A percentile compares a stretch with the other conserved stretches of the same genome.
Conservation (phyloP, 2,797 vertebrate genomes). For the Chaetodon trifasciatus region DNA sequence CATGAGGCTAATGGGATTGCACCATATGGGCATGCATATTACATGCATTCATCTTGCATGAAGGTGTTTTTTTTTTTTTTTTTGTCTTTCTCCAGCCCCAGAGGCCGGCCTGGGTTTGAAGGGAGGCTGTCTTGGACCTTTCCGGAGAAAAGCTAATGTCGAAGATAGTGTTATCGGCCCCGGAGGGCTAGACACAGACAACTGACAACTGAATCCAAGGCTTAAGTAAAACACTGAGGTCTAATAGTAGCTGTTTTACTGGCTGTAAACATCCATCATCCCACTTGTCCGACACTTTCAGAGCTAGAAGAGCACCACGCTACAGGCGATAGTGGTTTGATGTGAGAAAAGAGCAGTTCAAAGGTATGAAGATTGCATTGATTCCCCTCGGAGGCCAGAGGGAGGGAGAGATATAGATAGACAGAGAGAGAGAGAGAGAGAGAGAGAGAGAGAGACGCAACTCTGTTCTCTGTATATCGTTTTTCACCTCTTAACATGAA, state of each 20-base stretch:
- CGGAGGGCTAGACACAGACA: constrained; percentile 58
- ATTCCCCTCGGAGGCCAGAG: constrained; percentile 53
- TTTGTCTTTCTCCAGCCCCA: constrained; percentile 41
- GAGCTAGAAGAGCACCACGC: constrained; percentile 56
- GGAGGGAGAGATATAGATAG: constrained; percentile 45
- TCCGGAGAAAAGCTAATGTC: constrained; percentile 67
- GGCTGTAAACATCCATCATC: constrained; percentile 78
- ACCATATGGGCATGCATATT: constrained; percentile 73
- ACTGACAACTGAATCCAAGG: constrained; percentile 70
- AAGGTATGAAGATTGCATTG: constrained; percentile 75
- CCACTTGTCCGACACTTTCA: constrained; percentile 66
- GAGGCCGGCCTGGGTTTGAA: constrained; percentile 57
- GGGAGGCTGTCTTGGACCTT: constrained; percentile 54
- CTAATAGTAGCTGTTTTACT: constrained; percentile 69
- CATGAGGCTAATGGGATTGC: constrained; percentile 68
- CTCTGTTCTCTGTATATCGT: constrained; percentile 30
- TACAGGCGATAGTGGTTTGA: constrained; percentile 68
- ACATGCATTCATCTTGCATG: constrained; percentile 58
- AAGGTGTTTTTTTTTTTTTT: constrained; percentile 18
- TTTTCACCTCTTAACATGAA: constrained; percentile 40
- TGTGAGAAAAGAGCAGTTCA: constrained; percentile 74
- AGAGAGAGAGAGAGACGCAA: constrained; percentile 16
- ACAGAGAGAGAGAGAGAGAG: constrained; percentile 6
- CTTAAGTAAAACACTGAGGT: constrained; percentile 75
- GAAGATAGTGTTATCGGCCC: constrained; percentile 51